phyloP scores from a whole-genome alignment of 1,140 invertebrate genomes.

The Nasonia longicornis region DNA sequence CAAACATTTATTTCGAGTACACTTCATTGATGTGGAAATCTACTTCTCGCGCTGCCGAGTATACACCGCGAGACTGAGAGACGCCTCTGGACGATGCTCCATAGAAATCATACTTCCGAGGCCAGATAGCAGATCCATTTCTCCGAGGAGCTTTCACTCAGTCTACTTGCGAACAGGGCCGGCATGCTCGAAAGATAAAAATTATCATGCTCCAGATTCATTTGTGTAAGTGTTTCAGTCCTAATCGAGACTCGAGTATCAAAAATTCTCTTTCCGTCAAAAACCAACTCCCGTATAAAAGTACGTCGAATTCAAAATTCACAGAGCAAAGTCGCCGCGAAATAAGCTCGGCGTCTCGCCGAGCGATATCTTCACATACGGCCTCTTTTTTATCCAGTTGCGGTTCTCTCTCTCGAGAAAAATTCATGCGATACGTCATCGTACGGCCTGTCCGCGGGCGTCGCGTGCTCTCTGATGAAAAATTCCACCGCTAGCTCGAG shows the following conservation, averaged over 20 bases:
- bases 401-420: not conserved
- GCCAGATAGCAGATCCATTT: not conserved
- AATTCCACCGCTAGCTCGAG: not conserved
- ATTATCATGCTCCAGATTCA: not conserved
- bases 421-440: slow-evolving; percentile 12
- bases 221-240: not conserved
- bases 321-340: not conserved
- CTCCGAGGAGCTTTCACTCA: not conserved
- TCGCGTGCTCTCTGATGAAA: slow-evolving; percentile 26
- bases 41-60: not conserved
- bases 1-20: not conserved
- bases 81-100: not conserved
- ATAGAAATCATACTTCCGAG: not conserved
- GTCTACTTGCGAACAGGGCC: not conserved
- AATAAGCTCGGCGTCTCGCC: too few species aligned
- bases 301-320: not conserved
- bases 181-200: not conserved
- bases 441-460: not conserved
- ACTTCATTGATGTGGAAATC: not conserved
- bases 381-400: not conserved
- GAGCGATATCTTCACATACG: too few species aligned
- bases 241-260: too few species aligned
- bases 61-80: not conserved
- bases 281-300: not conserved
- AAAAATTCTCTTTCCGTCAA: not conserved